These are phyloP conservation scores for Gorsachius goisagi DNA, from an alignment of 2,113 vertebrate species.

Conservation along the genomic window DNA sequence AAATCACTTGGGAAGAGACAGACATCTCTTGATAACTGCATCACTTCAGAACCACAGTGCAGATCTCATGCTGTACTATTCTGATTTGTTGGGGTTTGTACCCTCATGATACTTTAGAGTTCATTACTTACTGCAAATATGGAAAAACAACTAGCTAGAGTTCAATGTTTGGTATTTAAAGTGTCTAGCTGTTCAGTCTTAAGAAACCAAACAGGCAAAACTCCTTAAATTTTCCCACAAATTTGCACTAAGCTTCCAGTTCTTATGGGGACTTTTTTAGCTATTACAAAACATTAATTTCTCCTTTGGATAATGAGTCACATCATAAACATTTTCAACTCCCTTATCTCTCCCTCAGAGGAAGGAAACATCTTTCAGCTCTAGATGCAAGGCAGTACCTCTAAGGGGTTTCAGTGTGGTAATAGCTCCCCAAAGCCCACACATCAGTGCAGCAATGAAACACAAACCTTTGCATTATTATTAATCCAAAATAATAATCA, in stretches of 20 bases:
- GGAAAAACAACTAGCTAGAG: neutral
- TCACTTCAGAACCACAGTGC: neutral
- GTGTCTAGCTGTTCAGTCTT: neutral
- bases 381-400: neutral
- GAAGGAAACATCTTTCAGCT: slow-evolving; percentile 36
- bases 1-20: neutral
- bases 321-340: slow-evolving; percentile 23
- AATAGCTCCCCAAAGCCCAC: slow-evolving; percentile 1
- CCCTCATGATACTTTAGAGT: neutral
- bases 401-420: neutral
- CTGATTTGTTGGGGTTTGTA: neutral
- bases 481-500: slow-evolving; percentile 61
- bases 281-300: neutral
- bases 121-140: neutral
- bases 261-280: neutral
- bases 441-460: slow-evolving; percentile 36
- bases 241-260: neutral
- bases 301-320: slow-evolving; percentile 31
- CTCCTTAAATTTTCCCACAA: neutral
- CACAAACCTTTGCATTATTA: slow-evolving; percentile 47
- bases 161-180: neutral
- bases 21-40: neutral
- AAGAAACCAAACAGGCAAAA: neutral
- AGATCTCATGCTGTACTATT: neutral
- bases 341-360: slow-evolving; percentile 33